These are phyloP conservation scores for Brachypalpus laphriformis DNA, from an alignment of 2,888 invertebrate genomes.

Conservation along the genomic window DNA sequence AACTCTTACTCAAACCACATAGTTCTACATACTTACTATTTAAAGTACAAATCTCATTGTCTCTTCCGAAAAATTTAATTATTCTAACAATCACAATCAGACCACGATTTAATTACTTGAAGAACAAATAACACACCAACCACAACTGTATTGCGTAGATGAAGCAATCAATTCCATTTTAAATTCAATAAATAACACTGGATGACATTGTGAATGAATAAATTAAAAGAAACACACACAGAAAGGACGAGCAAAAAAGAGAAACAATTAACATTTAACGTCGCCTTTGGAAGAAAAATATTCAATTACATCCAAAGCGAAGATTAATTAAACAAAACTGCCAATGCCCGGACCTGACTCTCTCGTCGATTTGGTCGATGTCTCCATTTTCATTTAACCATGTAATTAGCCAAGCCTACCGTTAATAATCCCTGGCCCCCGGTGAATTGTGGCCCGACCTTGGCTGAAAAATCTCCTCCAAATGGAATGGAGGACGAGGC, in stretches of 20 bases:
- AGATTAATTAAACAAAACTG: conserved; percentile 68
- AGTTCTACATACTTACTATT: not conserved
- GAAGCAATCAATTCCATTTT: conserved; percentile 44
- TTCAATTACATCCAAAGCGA: conserved; percentile 65
- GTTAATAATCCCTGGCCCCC: conserved; percentile 53
- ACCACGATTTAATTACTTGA: conserved; percentile 22
- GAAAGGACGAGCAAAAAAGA: not conserved
- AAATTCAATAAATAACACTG: conserved; percentile 62
- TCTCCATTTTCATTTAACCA: conserved; percentile 62
- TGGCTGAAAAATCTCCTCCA: conserved; percentile 11
- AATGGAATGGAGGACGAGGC: not conserved
- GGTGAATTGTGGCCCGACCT: conserved; percentile 39
- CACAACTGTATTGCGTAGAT: conserved; percentile 11
- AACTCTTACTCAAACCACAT: not conserved
- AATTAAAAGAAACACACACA: conserved; percentile 25
- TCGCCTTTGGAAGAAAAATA: conserved; percentile 40
- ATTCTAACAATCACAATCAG: not conserved
- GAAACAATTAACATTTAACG: conserved; percentile 60
- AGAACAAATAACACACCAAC: conserved; percentile 18
- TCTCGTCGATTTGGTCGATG: conserved; percentile 35
- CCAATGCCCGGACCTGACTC: conserved; percentile 30
- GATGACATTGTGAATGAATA: conserved; percentile 46
- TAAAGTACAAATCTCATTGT: not conserved
- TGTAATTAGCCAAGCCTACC: conserved; percentile 65
- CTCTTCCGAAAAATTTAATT: conserved; percentile 1